phyloP scores from a whole-genome alignment of 2,113 vertebrate species.

The Tupaia tana region DNA sequence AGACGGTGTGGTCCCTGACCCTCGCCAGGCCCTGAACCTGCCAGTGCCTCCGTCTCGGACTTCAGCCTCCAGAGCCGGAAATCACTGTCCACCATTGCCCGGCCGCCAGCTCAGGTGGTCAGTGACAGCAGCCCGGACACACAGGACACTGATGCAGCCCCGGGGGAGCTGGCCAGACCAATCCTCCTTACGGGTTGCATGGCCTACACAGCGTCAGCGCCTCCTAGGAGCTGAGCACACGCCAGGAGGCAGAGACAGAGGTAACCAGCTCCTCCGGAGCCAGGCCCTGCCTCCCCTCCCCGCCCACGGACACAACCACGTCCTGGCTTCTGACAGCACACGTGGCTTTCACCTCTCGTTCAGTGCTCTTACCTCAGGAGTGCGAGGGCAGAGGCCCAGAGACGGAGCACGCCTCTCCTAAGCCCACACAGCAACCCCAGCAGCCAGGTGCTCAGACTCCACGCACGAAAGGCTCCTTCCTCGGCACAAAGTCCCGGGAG shows the following conservation, averaged over 20 bases:
- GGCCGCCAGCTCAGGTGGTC: neutral
- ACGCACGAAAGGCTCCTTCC: fast-evolving
- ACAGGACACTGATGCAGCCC: too few relatives aligned
- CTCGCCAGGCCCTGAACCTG: neutral
- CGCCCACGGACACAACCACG: fast-evolving
- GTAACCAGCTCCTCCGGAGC: neutral
- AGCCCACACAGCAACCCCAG: neutral
- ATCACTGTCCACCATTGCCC: too few relatives aligned
- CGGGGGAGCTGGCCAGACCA: too few relatives aligned
- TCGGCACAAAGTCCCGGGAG: neutral
- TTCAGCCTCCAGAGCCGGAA: neutral
- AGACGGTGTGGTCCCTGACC: fast-evolving
- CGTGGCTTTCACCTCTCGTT: neutral
- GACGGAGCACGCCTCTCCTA: neutral
- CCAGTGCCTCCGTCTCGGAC: neutral
- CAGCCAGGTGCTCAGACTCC: neutral
- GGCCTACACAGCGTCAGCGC: too few relatives aligned
- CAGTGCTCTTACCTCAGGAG: neutral
- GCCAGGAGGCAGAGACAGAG: neutral
- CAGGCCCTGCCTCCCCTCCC: neutral
- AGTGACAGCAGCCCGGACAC: too few relatives aligned
- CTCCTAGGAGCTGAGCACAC: neutral
- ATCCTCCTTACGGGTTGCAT: too few relatives aligned
- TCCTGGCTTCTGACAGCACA: neutral
- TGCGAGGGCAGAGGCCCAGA: neutral